Percentiles rank a stretch among this genome's conserved stretches.
These are phyloP conservation scores for Pachydiplax longipennis DNA, from an alignment of 2,888 invertebrate species.

Conservation along the genomic window DNA sequence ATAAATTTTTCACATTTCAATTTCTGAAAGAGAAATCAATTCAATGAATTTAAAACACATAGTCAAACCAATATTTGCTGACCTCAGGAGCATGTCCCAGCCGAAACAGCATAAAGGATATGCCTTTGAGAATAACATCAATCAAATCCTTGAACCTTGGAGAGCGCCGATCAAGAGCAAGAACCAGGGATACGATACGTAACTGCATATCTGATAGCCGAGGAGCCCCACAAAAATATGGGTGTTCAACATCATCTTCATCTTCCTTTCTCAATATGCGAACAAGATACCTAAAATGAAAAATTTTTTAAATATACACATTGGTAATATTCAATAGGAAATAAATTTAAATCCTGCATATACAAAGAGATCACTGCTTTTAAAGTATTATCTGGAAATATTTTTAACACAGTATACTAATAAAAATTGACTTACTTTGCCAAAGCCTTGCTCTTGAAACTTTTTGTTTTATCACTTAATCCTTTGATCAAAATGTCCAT, in stretches of 20 bases:
- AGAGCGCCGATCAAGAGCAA: not conserved
- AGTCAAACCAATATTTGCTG: not conserved
- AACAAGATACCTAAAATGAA: not conserved
- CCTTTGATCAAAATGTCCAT: not conserved
- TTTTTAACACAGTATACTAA: not conserved
- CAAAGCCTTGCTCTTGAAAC: not conserved
- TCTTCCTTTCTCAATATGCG: constrained; percentile 8
- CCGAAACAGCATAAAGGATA: not conserved
- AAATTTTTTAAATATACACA: not conserved
- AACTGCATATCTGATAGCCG: not conserved
- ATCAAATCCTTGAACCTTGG: not conserved
- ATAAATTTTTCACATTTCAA: no score
- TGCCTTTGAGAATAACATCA: not conserved
- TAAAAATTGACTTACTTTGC: constrained; percentile 11
- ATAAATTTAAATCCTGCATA: no score
- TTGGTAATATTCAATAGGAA: no score
- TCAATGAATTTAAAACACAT: not conserved
- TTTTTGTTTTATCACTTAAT: not conserved
- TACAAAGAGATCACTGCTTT: no score
- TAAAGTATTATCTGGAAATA: no score
- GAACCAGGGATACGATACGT: not conserved
- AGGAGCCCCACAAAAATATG: not conserved
- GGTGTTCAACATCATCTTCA: constrained; percentile 17
- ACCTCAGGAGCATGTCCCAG: not conserved
- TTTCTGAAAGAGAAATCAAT: not conserved